Conservation (phyloP, 2,113 vertebrate genomes). For the Etheostoma spectabile region DNA sequence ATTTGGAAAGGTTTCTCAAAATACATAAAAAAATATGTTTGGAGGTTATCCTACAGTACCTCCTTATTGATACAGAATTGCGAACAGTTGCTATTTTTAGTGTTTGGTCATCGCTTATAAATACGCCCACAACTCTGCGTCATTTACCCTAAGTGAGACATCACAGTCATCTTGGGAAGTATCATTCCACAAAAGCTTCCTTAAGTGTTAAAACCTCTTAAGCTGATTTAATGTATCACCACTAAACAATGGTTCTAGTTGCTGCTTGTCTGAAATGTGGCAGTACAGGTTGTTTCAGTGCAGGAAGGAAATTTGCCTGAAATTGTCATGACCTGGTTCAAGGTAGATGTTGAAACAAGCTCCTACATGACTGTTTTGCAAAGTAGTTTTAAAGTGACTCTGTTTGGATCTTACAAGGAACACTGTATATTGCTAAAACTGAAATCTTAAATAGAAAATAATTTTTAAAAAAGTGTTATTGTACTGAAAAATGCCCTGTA, state of each 20-base stretch:
- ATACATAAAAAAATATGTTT: not conserved
- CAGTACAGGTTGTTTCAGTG: constrained; percentile 54
- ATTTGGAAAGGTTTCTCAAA: not conserved
- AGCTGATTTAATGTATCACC: constrained; percentile 40
- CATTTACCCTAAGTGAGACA: constrained; percentile 7
- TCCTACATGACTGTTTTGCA: constrained; percentile 33
- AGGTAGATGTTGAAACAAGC: constrained; percentile 30
- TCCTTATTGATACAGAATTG: not conserved
- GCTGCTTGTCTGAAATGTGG: constrained; percentile 63
- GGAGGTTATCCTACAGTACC: not conserved
- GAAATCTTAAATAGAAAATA: not conserved
- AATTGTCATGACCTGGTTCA: not conserved
- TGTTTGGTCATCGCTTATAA: constrained; percentile 5
- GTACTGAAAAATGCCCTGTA: not conserved
- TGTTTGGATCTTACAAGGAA: constrained; percentile 2
- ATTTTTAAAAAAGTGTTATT: not conserved
- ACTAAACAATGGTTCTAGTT: constrained; percentile 44
- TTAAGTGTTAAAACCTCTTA: not conserved
- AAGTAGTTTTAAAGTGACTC: constrained; percentile 5
- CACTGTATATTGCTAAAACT: not conserved
- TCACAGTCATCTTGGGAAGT: constrained; percentile 2
- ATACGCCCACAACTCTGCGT: not conserved
- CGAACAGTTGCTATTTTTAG: not conserved
- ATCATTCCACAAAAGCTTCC: not conserved
- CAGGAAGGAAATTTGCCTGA: constrained; percentile 7